Evolutionary conservation across 2,888 invertebrate genomes (phyloP).

Genomic region (Drosophila flavopinicola): DNA sequence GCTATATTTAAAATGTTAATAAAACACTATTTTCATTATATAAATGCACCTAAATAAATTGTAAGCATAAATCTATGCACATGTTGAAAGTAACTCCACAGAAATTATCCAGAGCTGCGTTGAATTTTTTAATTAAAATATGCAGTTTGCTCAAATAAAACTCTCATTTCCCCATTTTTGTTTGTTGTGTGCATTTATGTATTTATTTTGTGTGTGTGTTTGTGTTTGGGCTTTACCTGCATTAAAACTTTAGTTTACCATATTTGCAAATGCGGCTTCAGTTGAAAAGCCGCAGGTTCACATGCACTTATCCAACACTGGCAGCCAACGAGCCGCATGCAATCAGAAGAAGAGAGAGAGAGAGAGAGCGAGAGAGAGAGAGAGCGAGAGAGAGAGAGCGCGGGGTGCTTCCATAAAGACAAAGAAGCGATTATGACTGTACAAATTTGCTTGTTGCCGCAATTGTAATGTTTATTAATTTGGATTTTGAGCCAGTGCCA

Average conservation of each 20-base stretch:
- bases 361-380: background rate
- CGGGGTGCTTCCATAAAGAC: constrained; percentile 1
- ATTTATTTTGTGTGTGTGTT: background rate
- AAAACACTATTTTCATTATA: too few species aligned
- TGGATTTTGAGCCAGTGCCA: constrained; percentile 61
- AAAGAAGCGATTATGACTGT: constrained; percentile 60
- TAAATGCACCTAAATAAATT: too few species aligned
- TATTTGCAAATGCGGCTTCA: constrained; percentile 50
- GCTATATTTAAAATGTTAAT: too few species aligned
- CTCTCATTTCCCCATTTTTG: background rate
- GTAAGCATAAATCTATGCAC: too few species aligned
- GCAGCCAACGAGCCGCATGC: constrained; percentile 12
- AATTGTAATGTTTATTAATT: constrained; percentile 69
- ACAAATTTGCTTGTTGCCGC: constrained; percentile 66
- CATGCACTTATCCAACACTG: constrained; percentile 49
- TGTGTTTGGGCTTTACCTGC: constrained; percentile 55
- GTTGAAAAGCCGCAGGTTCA: constrained; percentile 54
- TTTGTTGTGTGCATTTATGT: background rate
- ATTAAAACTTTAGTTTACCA: constrained; percentile 42
- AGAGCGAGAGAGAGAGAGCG: background rate
- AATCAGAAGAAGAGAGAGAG: background rate
- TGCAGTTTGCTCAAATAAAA: background rate
- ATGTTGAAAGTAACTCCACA: background rate
- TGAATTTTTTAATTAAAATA: constrained; percentile 6
- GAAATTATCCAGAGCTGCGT: background rate